phyloP scores from a whole-genome alignment of 2,797 vertebrate genomes.

The Cuniculus paca region DNA sequence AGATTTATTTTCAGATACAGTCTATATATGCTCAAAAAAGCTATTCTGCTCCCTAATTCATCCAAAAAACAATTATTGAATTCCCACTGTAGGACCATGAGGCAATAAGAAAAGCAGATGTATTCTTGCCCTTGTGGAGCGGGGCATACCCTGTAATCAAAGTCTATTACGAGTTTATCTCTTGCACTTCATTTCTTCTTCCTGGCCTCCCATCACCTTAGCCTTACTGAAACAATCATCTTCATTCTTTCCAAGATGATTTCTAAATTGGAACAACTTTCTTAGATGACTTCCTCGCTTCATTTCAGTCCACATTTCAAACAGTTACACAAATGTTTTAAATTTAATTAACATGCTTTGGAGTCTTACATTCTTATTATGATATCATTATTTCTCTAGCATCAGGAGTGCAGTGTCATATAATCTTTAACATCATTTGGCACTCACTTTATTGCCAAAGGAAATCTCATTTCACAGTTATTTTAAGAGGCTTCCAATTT shows the following conservation, averaged over 20 bases:
- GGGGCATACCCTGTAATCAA: background rate
- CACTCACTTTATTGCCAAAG: background rate
- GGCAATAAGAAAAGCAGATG: background rate
- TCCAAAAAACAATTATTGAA: background rate
- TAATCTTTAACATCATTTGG: background rate
- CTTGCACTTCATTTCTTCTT: background rate
- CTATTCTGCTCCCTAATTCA: background rate
- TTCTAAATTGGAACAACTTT: background rate
- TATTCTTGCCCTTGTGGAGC: background rate
- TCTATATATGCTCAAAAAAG: background rate
- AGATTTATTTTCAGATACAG: background rate
- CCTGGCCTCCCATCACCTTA: background rate
- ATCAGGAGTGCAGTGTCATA: background rate
- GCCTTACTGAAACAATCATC: background rate
- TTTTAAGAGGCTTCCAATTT: slow-evolving; percentile 21
- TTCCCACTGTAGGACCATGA: background rate
- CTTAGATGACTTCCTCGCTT: background rate
- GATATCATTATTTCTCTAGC: background rate
- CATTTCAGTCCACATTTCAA: background rate
- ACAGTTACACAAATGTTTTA: background rate
- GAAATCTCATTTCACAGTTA: slow-evolving; percentile 34
- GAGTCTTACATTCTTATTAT: background rate
- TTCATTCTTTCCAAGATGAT: background rate
- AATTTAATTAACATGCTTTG: background rate
- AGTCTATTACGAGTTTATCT: background rate